These are phyloP conservation scores for Endomychus coccineus DNA, from an alignment of 2,888 invertebrate species.

Conservation along the genomic window DNA sequence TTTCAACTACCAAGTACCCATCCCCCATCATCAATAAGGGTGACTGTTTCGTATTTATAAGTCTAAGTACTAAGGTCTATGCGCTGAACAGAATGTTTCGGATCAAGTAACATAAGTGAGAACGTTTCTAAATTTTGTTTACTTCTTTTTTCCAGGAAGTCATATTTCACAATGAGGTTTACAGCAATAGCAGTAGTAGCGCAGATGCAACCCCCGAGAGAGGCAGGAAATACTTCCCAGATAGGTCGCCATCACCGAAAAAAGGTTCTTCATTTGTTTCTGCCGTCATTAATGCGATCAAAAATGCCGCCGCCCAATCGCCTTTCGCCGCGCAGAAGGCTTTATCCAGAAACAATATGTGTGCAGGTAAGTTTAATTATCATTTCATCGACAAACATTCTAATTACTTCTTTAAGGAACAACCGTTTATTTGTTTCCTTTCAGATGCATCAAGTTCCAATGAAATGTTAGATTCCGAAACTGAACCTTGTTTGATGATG, in stretches of 20 bases:
- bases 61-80: no score
- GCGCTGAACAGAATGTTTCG: no score
- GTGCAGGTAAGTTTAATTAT: slow-evolving; percentile 27
- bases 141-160: slow-evolving; percentile 51
- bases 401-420: not conserved
- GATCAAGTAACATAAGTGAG: no score
- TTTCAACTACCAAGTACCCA: no score
- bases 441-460: slow-evolving; percentile 65
- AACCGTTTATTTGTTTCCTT: slow-evolving; percentile 12
- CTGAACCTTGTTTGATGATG: slow-evolving; percentile 75
- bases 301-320: slow-evolving; percentile 47
- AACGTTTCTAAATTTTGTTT: slow-evolving; percentile 4
- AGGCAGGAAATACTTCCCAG: slow-evolving; percentile 32
- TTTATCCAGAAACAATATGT: slow-evolving; percentile 35
- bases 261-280: slow-evolving; percentile 61
- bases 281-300: slow-evolving; percentile 64
- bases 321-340: slow-evolving; percentile 31
- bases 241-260: slow-evolving; percentile 51
- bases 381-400: not conserved
- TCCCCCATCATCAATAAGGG: no score
- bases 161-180: slow-evolving; percentile 72
- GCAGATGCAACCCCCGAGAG: slow-evolving; percentile 59
- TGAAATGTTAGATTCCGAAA: slow-evolving; percentile 74
- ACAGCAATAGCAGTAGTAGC: slow-evolving; percentile 65
- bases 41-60: no score